Evolutionary conservation across 2,888 invertebrate genomes (phyloP).

Genomic region (Macrosoma leucophasiata): DNA sequence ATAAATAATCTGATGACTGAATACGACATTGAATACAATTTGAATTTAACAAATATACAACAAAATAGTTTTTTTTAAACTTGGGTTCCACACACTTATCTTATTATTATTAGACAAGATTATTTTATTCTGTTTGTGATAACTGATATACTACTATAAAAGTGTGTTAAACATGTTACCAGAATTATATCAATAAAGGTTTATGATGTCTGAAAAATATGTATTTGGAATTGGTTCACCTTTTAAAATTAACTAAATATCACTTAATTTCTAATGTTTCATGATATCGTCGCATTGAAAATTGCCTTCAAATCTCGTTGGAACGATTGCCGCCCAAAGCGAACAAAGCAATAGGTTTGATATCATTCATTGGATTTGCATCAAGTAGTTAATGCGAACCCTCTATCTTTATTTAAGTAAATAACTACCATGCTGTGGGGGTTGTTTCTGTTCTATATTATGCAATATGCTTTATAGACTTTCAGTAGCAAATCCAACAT

Average conservation of each 20-base stretch:
- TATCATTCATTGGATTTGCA: slow-evolving; percentile 65
- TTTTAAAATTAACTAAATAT: slow-evolving; percentile 39
- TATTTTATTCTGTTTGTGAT: too few species aligned
- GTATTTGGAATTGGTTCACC: too few species aligned
- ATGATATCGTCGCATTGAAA: slow-evolving; percentile 65
- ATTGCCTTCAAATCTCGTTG: slow-evolving; percentile 49
- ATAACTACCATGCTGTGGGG: slow-evolving; percentile 19
- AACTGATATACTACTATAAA: too few species aligned
- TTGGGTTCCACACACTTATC: too few species aligned
- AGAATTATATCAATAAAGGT: too few species aligned
- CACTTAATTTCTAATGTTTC: slow-evolving; percentile 66
- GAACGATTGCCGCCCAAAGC: slow-evolving; percentile 56
- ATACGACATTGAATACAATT: too few species aligned
- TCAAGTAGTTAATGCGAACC: slow-evolving; percentile 52
- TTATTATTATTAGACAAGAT: too few species aligned
- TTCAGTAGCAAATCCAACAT: slow-evolving; percentile 27
- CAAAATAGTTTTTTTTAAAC: too few species aligned
- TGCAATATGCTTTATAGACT: slow-evolving; percentile 25
- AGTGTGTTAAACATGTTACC: too few species aligned
- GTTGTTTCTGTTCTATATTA: slow-evolving; percentile 11
- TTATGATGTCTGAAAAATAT: too few species aligned
- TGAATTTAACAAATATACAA: too few species aligned
- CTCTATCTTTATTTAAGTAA: slow-evolving; percentile 16
- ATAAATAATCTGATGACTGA: too few species aligned
- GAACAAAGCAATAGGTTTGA: slow-evolving; percentile 73